Evolutionary conservation across 2,797 vertebrate species (phyloP), one percentile per base, ranked within the genome.

Genomic region (Notolabrus celidotus): DNA sequence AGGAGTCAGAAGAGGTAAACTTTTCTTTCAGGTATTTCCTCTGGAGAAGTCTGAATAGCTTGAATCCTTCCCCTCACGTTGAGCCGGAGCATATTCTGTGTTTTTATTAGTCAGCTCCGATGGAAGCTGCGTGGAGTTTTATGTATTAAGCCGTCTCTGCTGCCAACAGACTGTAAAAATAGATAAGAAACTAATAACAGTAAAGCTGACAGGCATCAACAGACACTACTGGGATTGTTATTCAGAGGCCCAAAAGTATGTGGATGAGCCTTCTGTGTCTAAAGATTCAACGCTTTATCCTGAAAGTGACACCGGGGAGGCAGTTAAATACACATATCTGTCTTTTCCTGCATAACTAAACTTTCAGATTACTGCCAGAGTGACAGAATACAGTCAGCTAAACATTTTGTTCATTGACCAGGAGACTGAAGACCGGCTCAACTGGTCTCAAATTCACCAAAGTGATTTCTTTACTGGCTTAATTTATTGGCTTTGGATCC

Each of bases 161-260:
- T 65, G 63, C 49, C 34, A 56, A 29, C 55, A 54, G 41, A 50
- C 54, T 53, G 69, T 56, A 64, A 71, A 67, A 46, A 19, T n/a
- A 47, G 39, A 60, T 34, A 67, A 77, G 49, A 73, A 52, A 47
- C 33, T 47, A 63, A 66, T 53, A 53, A 60, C 36, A 41, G 63
- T 38, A 71, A 64, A 71, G 45, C 54, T 34, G 73, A 71, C 64
- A 71, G 74, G 33, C 63, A 22, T 41, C 50, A 49, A 23, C 63
- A 71, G 22, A 58, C 45, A 52, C 38, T 11, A 11, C n/a, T 53
- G 56, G 25, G 20, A 59, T 34, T 73, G 47, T 54, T 67, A 55
- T 63, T 67, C 56, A 25, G 57, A 29, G 25, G 15, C 19, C 20
- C 19, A 46, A 27, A 11, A 25, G 54, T 31, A n/a, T 65, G 33